Conservation (phyloP, 2,888 invertebrate species). For the Cryptops parisi region DNA sequence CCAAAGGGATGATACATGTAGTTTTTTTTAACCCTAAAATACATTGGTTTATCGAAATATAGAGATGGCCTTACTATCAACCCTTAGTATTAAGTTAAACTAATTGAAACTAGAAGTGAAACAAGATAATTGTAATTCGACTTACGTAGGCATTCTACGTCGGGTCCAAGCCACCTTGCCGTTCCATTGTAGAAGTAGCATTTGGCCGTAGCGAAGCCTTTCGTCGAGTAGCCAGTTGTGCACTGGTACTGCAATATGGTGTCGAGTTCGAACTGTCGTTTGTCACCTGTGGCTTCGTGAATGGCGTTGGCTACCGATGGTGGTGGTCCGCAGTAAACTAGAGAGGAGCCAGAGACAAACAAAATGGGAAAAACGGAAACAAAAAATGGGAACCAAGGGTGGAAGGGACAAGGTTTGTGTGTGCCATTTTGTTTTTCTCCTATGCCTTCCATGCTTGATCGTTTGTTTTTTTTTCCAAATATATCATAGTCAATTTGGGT, state of each 20-base stretch:
- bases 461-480: too few species aligned
- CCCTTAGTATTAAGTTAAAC: neutral
- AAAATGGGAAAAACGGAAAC: neutral
- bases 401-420: too few species aligned
- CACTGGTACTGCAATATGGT: slow-evolving; percentile 86
- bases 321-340: slow-evolving; percentile 63
- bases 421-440: too few species aligned
- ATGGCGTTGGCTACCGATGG: slow-evolving; percentile 70
- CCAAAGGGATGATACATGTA: too few species aligned
- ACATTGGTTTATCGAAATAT: too few species aligned
- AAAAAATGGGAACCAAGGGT: slow-evolving; percentile 29
- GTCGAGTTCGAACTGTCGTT: slow-evolving; percentile 76
- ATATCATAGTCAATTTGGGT: too few species aligned
- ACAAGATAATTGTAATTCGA: slow-evolving; percentile 29
- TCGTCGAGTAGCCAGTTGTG: slow-evolving; percentile 81
- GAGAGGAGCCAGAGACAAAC: neutral
- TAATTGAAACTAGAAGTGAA: neutral
- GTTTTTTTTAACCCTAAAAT: neutral
- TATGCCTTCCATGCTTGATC: too few species aligned
- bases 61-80: too few species aligned
- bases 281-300: slow-evolving; percentile 65
- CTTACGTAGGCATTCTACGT: slow-evolving; percentile 88
- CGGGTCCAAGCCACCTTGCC: slow-evolving; percentile 95
- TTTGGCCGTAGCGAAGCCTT: slow-evolving; percentile 82
- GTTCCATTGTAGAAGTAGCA: slow-evolving; percentile 72